Conservation (phyloP, 2,888 invertebrate genomes). For the Monopis laevigella region DNA sequence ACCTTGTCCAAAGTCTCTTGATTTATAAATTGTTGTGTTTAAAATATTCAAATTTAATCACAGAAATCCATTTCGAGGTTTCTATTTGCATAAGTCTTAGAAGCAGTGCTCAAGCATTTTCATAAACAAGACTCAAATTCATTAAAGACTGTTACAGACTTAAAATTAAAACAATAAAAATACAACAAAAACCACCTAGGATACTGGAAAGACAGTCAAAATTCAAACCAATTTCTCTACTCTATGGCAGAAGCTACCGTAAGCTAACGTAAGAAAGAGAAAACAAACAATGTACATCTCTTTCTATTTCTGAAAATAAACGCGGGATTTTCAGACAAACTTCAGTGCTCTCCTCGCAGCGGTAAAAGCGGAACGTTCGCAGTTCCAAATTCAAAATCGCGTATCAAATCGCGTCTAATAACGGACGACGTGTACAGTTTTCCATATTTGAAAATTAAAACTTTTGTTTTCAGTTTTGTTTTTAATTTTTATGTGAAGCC, state of each 20-base stretch:
- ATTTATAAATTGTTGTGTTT: too few species aligned
- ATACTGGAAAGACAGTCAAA: neutral
- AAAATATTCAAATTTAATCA: too few species aligned
- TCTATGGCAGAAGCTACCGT: constrained; percentile 1
- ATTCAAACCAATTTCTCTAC: too few species aligned
- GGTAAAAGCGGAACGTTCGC: neutral
- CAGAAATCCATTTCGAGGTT: too few species aligned
- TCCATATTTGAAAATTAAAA: constrained; percentile 2
- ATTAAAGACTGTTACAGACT: too few species aligned
- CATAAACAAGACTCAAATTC: constrained; percentile 1
- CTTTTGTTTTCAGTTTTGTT: neutral
- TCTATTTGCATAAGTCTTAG: too few species aligned
- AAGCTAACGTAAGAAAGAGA: neutral
- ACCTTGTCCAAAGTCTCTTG: too few species aligned
- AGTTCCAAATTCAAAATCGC: constrained; percentile 1
- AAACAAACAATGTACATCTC: neutral
- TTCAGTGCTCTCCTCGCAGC: neutral
- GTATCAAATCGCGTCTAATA: neutral
- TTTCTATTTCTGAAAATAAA: constrained; percentile 1
- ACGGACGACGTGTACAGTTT: neutral
- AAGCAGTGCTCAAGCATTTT: constrained; percentile 3
- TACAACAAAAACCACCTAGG: neutral
- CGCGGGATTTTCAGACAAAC: neutral
- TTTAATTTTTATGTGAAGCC: too few species aligned
- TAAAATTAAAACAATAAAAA: constrained; percentile 4